Base-by-base conservation (phyloP, 2,113 vertebrate genomes). In the Stigmatopora argus region DNA sequence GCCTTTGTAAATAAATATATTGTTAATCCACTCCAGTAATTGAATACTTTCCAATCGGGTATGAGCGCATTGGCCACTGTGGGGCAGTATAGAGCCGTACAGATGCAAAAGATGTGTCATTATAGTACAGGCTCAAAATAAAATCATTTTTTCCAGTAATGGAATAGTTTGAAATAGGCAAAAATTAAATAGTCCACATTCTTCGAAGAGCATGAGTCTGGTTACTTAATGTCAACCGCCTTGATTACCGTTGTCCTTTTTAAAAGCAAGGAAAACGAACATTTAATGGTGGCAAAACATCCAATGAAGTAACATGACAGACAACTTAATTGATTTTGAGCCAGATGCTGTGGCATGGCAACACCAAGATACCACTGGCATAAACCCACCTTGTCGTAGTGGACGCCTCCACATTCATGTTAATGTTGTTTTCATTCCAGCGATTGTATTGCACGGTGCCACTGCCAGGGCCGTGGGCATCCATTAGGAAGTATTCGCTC, bases 381-480 rank as follows among this genome's bases (percentile, higher is more conserved):
- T 23, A 14, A 31, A 31, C 87, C 89, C 73, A 94, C 93, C 90
- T 86, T 58, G 18, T 78, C n/a, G 45, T 3, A n/a, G 82, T 41
- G 0, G 89, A 67, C 19, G 73, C 67, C 9, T 85, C 75, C 3
- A 73, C 69, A 0, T 82, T 81, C 72, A 93, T 57, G 51, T 89
- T 91, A 74, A 93, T 86, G 69, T 92, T 91, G 2, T 92, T 86
- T 26, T 90, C 85, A 0, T 89, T 92, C 93, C 94, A 94, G 65
- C 90, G 83, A 60, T 89, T 86, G 70, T 93, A 93, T 21, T 92
- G 90, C 38, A 92, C 82, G 2, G 45, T 66, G 0, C 67, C 73
- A 2, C 48, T 66, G 0, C 67, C 72, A 0, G 79, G 66, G 34
- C 78, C 71, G 55, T 71, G 86, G 18, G 91, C 2, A 14, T 93